A percentile compares a stretch with the other conserved stretches of the same genome.
phyloP scores from a whole-genome alignment of 2,797 vertebrate species.

The Micrastur ruficollis region DNA sequence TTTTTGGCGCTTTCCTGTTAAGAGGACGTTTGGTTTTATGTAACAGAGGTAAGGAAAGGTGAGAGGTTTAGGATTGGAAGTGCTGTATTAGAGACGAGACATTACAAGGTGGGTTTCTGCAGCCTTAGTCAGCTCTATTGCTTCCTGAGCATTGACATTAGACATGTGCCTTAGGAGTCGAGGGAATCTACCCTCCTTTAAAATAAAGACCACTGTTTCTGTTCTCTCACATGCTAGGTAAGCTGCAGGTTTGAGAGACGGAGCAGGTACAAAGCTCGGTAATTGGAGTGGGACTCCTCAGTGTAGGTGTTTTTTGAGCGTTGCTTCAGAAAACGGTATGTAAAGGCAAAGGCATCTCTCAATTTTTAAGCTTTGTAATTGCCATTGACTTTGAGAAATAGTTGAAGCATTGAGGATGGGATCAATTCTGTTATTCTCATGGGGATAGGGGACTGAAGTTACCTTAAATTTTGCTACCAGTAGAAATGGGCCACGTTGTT shows the following conservation, averaged over 20 bases:
- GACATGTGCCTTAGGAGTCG: accelerated
- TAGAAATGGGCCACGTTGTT: not conserved
- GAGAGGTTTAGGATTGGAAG: not conserved
- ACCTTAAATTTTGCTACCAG: not conserved
- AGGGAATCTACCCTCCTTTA: not conserved
- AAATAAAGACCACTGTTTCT: not conserved
- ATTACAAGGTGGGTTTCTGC: accelerated
- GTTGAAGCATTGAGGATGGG: not conserved
- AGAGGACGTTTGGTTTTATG: not conserved
- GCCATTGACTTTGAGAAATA: not conserved
- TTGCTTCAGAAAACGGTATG: not conserved
- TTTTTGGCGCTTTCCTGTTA: not conserved
- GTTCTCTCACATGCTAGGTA: not conserved
- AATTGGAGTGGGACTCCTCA: not conserved
- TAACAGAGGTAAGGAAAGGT: not conserved
- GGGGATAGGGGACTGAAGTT: not conserved
- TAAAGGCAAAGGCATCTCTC: not conserved
- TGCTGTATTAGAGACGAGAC: not conserved
- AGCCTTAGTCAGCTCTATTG: not conserved
- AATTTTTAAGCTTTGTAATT: not conserved
- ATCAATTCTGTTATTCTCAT: not conserved
- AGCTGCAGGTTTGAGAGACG: accelerated
- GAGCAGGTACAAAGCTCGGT: not conserved
- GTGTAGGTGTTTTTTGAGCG: not conserved
- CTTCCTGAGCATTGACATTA: not conserved